Evolutionary conservation across 2,113 vertebrate genomes (phyloP).

Genomic region (Hemichromis elongatus): DNA sequence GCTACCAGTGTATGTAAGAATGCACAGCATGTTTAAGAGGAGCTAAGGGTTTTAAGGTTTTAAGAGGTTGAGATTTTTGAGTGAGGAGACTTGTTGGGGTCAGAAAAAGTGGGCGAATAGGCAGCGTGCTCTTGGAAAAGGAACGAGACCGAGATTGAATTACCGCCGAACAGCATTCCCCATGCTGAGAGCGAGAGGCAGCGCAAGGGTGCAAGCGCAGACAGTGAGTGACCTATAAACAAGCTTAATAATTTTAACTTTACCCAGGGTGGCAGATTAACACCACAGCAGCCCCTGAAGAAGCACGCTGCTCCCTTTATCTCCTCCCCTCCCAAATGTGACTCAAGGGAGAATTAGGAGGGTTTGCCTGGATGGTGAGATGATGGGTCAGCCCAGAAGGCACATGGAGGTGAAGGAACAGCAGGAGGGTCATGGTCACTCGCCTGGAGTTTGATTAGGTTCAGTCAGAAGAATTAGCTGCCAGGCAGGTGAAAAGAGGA

Average conservation of each 20-base stretch:
- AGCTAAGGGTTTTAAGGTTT: background rate
- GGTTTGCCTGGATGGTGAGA: background rate
- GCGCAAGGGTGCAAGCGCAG: slow-evolving; percentile 16
- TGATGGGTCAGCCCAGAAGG: background rate
- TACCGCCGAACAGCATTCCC: slow-evolving; percentile 75
- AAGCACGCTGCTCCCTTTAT: background rate
- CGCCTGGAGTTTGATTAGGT: background rate
- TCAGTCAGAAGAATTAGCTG: background rate
- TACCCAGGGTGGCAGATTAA: slow-evolving; percentile 32
- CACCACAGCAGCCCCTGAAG: slow-evolving; percentile 29
- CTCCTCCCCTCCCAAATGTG: background rate
- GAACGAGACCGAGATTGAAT: slow-evolving; percentile 63
- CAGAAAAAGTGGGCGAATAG: background rate
- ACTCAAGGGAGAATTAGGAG: background rate
- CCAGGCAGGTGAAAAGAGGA: background rate
- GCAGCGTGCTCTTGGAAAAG: background rate
- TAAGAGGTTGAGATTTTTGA: slow-evolving; percentile 6
- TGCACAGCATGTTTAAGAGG: slow-evolving; percentile 20
- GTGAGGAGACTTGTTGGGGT: background rate
- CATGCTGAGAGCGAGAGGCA: slow-evolving; percentile 16
- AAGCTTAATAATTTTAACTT: slow-evolving; percentile 39
- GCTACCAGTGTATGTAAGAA: background rate
- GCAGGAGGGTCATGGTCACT: slow-evolving; percentile 1
- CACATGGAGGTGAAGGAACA: slow-evolving; percentile 34
- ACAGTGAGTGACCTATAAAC: slow-evolving; percentile 59